These are phyloP conservation scores for Andrena bucephala DNA, from an alignment of 2,888 invertebrate species.

Conservation along the genomic window DNA sequence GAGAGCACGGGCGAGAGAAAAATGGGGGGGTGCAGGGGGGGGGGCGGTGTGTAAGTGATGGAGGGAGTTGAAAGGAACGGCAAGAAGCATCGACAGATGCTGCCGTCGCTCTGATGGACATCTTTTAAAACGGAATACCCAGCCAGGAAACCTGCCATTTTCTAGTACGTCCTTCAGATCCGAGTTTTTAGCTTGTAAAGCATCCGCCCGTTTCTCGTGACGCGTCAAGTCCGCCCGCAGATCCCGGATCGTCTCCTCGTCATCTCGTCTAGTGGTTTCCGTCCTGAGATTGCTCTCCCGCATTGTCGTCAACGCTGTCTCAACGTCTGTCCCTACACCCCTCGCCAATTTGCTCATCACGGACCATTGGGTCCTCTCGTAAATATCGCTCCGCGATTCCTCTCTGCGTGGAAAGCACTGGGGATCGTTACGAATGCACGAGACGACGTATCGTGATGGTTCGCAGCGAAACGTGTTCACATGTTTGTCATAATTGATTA, in stretches of 20 bases:
- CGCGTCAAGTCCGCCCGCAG: constrained; percentile 38
- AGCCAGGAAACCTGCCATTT: constrained; percentile 59
- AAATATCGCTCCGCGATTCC: constrained; percentile 64
- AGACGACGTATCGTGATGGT: background rate
- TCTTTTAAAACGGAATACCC: constrained; percentile 15
- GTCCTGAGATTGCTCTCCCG: constrained; percentile 52
- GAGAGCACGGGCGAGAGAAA: background rate
- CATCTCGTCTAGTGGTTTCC: constrained; percentile 44
- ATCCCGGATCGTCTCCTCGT: constrained; percentile 44
- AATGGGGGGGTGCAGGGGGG: background rate
- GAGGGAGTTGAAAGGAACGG: background rate
- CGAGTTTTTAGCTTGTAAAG: constrained; percentile 40
- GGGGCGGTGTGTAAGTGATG: background rate
- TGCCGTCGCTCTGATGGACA: constrained; percentile 8
- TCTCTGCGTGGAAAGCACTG: constrained; percentile 51
- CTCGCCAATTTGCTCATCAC: constrained; percentile 70
- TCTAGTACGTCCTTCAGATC: constrained; percentile 31
- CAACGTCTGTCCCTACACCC: constrained; percentile 63
- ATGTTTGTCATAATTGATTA: background rate
- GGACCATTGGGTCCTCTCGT: constrained; percentile 73
- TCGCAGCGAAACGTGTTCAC: background rate
- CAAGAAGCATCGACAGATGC: constrained; percentile 7
- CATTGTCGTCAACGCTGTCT: constrained; percentile 50
- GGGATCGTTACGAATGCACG: background rate
- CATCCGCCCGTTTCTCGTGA: constrained; percentile 37